Base-by-base conservation (phyloP, 2,797 vertebrate species). In the Alectoris magna region DNA sequence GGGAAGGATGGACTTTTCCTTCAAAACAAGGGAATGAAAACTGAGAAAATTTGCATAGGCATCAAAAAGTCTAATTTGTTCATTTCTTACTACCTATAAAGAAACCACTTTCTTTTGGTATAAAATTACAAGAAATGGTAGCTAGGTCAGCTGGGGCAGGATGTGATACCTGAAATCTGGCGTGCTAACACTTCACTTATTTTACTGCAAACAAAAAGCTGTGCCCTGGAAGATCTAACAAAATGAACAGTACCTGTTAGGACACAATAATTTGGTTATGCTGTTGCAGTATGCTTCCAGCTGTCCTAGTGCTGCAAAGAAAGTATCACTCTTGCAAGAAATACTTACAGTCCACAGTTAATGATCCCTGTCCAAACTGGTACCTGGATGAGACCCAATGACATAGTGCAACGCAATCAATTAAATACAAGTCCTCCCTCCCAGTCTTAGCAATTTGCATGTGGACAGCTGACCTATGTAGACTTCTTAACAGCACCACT, bases 21-120 rank as follows among this genome's bases (percentile, higher is more conserved):
- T 94, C 63, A 92, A 94, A 96, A 90, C 53, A 84, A 73, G 63
- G 21, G 64, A 92, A 84, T 38, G 71, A 86, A 94, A 93, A 79
- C 67, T 58, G 58, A n/a, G 11, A 86, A 93, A 60, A 95, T 78
- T 78, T 75, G 21, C 73, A 78, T 58, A 86, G 23, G 10, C 76
- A 68, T 56, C 16, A 70, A 92, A 92, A 94, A 70, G n/a, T 44
- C 17, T 10, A 5, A 0, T 59, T 48, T 83, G 69, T 90, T 56
- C 43, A 29, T 43, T 67, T 66, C 41, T 66, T n/a, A 11, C 69
- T 56, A 14, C 5, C 68, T 87, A 93, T 72, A 36, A 90, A 26
- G 3, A 43, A 18, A 4, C 17, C 4, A 3, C 72, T 91, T 89
- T 76, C 5, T 38, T 41, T 58, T 49, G 6, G 29, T 49, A 38